A percentile compares a stretch with the other conserved stretches of the same genome.
These are phyloP conservation scores for Todus mexicanus DNA, from an alignment of 2,797 vertebrate species.

Conservation along the genomic window DNA sequence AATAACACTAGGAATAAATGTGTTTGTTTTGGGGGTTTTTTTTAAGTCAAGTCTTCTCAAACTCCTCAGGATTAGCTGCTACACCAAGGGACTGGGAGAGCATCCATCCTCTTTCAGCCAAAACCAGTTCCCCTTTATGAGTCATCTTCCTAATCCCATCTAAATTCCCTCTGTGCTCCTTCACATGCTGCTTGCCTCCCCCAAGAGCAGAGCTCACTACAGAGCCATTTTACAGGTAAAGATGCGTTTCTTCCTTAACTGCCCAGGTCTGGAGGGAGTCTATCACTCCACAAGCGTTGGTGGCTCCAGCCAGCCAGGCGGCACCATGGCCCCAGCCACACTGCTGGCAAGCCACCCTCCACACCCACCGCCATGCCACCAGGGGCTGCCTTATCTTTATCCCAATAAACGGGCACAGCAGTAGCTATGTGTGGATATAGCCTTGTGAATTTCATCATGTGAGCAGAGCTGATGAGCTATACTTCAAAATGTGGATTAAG, in stretches of 20 bases:
- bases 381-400: neutral
- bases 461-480: neutral
- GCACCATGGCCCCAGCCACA: accelerated
- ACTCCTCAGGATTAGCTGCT: neutral
- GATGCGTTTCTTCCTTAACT: neutral
- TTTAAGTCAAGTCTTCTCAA: neutral
- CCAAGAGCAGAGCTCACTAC: neutral
- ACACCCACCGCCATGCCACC: accelerated
- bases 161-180: neutral
- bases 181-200: neutral
- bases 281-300: accelerated
- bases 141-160: neutral
- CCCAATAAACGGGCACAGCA: neutral
- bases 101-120: neutral
- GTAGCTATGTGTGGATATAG: neutral
- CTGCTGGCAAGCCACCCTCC: neutral
- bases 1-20: neutral
- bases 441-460: accelerated
- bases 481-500: neutral
- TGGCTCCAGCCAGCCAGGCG: neutral
- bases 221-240: neutral
- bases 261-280: neutral
- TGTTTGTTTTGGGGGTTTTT: neutral
- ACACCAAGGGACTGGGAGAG: neutral
- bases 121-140: neutral